phyloP scores from a whole-genome alignment of 2,888 invertebrate species.

The Sinotaia quadrata region DNA sequence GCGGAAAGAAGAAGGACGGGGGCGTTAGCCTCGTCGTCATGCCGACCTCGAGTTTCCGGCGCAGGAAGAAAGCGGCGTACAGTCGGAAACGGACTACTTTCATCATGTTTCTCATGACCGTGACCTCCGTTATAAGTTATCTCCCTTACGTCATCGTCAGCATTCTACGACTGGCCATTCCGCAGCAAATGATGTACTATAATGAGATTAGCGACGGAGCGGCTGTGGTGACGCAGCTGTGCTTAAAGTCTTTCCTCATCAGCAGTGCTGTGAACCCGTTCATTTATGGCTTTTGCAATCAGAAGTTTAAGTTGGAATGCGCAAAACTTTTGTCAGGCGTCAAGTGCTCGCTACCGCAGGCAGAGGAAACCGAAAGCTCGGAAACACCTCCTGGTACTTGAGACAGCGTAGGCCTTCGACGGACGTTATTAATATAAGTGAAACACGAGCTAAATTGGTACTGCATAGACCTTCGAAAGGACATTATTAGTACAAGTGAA shows the following conservation, averaged over 20 bases:
- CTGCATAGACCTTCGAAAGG: too few relatives aligned
- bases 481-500: too few relatives aligned
- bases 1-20: background rate
- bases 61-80: constrained; percentile 29
- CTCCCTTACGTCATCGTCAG: constrained; percentile 38
- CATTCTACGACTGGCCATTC: constrained; percentile 21
- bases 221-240: constrained; percentile 30
- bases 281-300: constrained; percentile 43
- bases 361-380: background rate
- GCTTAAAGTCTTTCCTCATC: constrained; percentile 38
- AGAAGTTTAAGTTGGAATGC: constrained; percentile 37
- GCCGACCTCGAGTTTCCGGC: constrained; percentile 20
- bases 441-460: too few relatives aligned
- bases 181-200: background rate
- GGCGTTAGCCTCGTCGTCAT: constrained; percentile 1
- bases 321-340: constrained; percentile 3
- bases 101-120: constrained; percentile 41
- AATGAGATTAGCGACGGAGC: constrained; percentile 1
- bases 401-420: too few relatives aligned
- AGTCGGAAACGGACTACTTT: constrained; percentile 39
- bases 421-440: too few relatives aligned
- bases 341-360: background rate
- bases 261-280: constrained; percentile 40
- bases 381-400: constrained; percentile 16
- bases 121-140: constrained; percentile 36